phyloP scores from a whole-genome alignment of 2,888 invertebrate genomes.

The Bellardia pandia region DNA sequence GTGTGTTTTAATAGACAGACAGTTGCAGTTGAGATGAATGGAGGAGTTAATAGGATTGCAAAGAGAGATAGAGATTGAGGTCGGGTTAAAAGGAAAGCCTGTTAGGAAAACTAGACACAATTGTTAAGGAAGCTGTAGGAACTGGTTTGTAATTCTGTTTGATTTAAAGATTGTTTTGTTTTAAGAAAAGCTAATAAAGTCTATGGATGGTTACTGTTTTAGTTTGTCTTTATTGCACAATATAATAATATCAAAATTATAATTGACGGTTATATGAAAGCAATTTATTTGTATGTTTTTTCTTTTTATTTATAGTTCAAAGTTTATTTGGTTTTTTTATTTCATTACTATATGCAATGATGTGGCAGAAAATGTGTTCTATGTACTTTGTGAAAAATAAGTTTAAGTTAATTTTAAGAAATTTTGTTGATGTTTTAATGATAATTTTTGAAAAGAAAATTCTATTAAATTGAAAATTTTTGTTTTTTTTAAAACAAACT shows the following conservation, averaged over 20 bases:
- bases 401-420: slow-evolving; percentile 68
- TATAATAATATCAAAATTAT: slow-evolving; percentile 2
- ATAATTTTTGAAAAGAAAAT: slow-evolving; percentile 46
- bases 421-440: slow-evolving; percentile 55
- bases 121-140: slow-evolving; percentile 13
- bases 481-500: background rate
- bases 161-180: background rate
- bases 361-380: slow-evolving; percentile 50
- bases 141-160: background rate
- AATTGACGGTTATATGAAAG: background rate
- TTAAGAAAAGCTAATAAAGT: slow-evolving; percentile 4
- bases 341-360: slow-evolving; percentile 45
- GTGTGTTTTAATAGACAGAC: slow-evolving; percentile 43
- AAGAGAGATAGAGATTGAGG: background rate
- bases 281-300: slow-evolving; percentile 3
- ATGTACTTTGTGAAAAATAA: slow-evolving; percentile 66
- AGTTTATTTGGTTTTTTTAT: slow-evolving; percentile 6
- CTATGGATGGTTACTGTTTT: slow-evolving; percentile 6
- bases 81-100: background rate
- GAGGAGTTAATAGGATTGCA: slow-evolving; percentile 57
- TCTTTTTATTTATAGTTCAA: slow-evolving; percentile 41
- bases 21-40: slow-evolving; percentile 32
- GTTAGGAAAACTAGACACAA: background rate
- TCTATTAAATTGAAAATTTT: slow-evolving; percentile 11
- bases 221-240: slow-evolving; percentile 6